phyloP scores from a whole-genome alignment of 2,113 vertebrate genomes.

The Clarias magur region DNA sequence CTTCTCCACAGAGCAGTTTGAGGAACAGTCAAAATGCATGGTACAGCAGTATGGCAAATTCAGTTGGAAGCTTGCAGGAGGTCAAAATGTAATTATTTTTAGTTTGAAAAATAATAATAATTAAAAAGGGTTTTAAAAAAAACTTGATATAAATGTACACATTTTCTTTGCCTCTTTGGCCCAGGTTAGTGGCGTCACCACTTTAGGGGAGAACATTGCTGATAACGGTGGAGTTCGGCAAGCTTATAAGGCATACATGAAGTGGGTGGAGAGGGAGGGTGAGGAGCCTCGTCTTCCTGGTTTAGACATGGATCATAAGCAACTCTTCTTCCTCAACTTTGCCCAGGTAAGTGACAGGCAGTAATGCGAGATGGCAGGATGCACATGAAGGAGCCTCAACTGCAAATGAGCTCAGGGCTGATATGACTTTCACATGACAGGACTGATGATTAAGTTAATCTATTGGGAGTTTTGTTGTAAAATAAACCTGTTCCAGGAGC shows the following conservation, averaged over 20 bases:
- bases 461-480: background rate
- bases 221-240: slow-evolving; percentile 95
- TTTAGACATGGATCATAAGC: slow-evolving; percentile 84
- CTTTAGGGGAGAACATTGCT: slow-evolving; percentile 94
- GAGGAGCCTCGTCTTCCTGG: slow-evolving; percentile 85
- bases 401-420: background rate
- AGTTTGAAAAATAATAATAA: background rate
- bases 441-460: background rate
- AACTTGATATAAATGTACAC: background rate
- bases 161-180: background rate
- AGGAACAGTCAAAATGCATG: slow-evolving; percentile 90
- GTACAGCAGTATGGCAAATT: slow-evolving; percentile 89
- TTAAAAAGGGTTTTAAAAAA: background rate
- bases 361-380: slow-evolving; percentile 13
- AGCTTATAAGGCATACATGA: slow-evolving; percentile 94
- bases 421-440: slow-evolving; percentile 9
- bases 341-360: slow-evolving; percentile 81
- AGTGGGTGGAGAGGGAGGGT: slow-evolving; percentile 84
- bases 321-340: slow-evolving; percentile 96
- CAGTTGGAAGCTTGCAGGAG: slow-evolving; percentile 88
- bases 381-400: background rate
- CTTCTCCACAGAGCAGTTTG: slow-evolving; percentile 87
- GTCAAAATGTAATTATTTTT: slow-evolving; percentile 77
- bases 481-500: background rate
- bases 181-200: slow-evolving; percentile 93